phyloP scores from a whole-genome alignment of 2,113 vertebrate species.

The Alouatta palliata region DNA sequence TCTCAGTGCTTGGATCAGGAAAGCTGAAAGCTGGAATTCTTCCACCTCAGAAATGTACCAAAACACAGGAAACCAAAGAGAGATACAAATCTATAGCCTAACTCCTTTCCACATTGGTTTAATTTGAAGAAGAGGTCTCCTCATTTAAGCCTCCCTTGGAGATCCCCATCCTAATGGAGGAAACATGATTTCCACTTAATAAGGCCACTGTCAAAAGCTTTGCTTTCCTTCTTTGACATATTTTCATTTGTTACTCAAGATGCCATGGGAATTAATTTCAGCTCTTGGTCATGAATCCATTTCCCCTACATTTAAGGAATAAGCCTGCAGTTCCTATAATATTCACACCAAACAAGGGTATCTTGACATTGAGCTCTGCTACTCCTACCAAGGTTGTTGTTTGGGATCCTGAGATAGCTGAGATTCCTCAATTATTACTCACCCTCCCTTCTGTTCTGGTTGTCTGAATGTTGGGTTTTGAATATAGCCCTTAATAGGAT shows the following conservation, averaged over 20 bases:
- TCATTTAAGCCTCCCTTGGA: not conserved
- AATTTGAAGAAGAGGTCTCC: slow-evolving; percentile 8
- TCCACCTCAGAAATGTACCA: slow-evolving; percentile 35
- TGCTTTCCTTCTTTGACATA: slow-evolving; percentile 2
- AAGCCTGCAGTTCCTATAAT: not conserved
- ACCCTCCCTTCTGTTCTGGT: not conserved
- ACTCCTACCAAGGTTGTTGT: not conserved
- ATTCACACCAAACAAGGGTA: not conserved
- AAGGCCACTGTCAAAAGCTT: slow-evolving; percentile 23
- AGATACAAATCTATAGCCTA: not conserved
- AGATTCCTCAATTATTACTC: not conserved
- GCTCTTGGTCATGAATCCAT: slow-evolving; percentile 29
- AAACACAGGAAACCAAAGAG: slow-evolving; percentile 23
- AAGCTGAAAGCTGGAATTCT: slow-evolving; percentile 21
- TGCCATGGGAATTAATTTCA: slow-evolving; percentile 39
- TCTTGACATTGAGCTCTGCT: not conserved
- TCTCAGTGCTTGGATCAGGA: not conserved
- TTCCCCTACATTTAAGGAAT: not conserved
- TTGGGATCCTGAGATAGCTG: not conserved
- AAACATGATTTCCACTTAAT: slow-evolving; percentile 8
- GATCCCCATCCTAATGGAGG: not conserved
- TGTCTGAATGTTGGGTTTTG: not conserved
- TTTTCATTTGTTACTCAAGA: slow-evolving; percentile 33
- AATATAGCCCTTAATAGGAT: not conserved
- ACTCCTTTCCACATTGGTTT: not conserved